phyloP scores from a whole-genome alignment of 1,140 invertebrate species.

The Euwallacea fornicatus region DNA sequence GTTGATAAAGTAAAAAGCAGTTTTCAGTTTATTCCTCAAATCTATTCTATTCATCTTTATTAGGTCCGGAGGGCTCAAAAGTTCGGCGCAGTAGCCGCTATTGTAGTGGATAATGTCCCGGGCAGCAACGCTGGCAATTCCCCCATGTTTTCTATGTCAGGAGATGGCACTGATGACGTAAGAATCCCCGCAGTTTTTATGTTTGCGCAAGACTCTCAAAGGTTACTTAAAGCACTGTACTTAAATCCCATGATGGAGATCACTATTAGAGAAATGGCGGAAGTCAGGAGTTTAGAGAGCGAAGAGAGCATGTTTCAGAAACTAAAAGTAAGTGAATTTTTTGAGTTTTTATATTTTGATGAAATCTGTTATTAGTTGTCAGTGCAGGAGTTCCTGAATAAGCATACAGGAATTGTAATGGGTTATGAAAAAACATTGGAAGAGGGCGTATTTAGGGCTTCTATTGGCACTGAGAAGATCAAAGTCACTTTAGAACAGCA shows the following conservation, averaged over 20 bases:
- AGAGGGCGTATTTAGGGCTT: conserved; percentile 46
- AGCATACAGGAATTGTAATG: conserved; percentile 49
- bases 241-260: conserved; percentile 57
- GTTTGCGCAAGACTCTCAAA: conserved; percentile 76
- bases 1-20: conserved; percentile 77
- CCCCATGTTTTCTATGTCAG: conserved; percentile 94
- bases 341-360: conserved; percentile 5
- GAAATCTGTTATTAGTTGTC: conserved; percentile 36
- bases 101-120: conserved; percentile 85
- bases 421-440: conserved; percentile 44
- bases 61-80: conserved; percentile 70
- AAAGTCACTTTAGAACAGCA: conserved; percentile 39
- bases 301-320: conserved; percentile 53
- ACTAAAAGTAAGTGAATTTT: conserved; percentile 43
- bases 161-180: conserved; percentile 86
- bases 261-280: conserved; percentile 57
- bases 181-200: conserved; percentile 90
- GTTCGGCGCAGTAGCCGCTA: conserved; percentile 80
- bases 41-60: too few species aligned
- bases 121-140: conserved; percentile 71
- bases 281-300: conserved; percentile 40
- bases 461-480: conserved; percentile 48
- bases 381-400: conserved; percentile 54
- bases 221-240: conserved; percentile 62
- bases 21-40: not conserved